phyloP scores from a whole-genome alignment of 2,113 vertebrate species.

The Cheirogaleus medius region DNA sequence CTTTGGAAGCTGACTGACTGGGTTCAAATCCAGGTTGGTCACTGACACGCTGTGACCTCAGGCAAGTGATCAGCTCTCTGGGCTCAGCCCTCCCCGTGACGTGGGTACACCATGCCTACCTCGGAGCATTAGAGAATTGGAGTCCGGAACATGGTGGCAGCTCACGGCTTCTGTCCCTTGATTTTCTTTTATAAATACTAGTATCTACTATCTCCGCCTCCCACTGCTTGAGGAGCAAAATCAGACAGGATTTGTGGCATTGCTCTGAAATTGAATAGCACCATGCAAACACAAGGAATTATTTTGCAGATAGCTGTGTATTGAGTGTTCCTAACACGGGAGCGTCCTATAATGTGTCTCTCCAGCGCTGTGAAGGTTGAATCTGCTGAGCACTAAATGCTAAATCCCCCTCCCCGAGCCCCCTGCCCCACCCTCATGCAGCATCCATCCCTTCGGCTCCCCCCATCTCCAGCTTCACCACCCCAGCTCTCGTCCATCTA shows the following conservation, averaged over 20 bases:
- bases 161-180: neutral
- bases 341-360: neutral
- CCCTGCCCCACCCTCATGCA: neutral
- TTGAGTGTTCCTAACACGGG: neutral
- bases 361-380: neutral
- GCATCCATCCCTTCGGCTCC: neutral
- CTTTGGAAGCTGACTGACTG: neutral
- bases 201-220: neutral
- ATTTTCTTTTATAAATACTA: neutral
- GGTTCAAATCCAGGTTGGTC: neutral
- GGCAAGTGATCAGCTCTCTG: neutral
- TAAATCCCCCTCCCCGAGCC: neutral
- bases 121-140: accelerated
- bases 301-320: neutral
- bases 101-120: accelerated
- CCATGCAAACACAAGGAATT: no score
- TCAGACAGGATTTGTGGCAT: neutral
- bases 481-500: neutral
- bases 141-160: accelerated
- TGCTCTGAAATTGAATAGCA: neutral
- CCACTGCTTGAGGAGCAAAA: neutral
- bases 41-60: neutral
- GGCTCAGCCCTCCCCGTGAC: accelerated
- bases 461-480: neutral
- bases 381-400: neutral